Conservation (phyloP, 2,888 invertebrate genomes). For the Meta bourneti region DNA sequence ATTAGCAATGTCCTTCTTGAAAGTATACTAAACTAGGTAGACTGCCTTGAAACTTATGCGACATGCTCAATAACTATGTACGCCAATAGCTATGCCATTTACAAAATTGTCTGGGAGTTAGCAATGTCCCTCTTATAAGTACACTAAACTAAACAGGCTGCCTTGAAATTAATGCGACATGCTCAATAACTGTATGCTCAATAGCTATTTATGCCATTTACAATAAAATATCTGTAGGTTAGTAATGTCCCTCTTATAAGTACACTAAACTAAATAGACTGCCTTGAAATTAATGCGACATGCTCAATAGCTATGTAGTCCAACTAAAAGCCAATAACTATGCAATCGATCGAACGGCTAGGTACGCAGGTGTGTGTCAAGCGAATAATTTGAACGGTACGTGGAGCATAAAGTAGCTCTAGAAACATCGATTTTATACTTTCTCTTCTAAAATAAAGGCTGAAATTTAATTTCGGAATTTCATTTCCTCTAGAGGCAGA, state of each 20-base stretch:
- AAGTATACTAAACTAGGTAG: too few species aligned
- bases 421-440: constrained; percentile 27
- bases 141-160: too few species aligned
- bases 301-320: not conserved
- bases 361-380: constrained; percentile 47
- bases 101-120: too few species aligned
- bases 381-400: constrained; percentile 46
- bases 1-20: too few species aligned
- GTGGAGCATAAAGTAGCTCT: constrained; percentile 49
- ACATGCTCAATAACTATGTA: too few species aligned
- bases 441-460: constrained; percentile 28
- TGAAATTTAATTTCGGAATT: constrained; percentile 4
- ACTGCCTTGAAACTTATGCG: too few species aligned
- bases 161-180: too few species aligned
- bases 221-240: too few species aligned
- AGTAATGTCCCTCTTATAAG: not conserved
- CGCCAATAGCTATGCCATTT: too few species aligned
- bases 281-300: not conserved
- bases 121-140: too few species aligned
- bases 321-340: constrained; percentile 28
- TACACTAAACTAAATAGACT: not conserved
- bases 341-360: constrained; percentile 40
- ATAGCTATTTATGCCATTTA: too few species aligned
- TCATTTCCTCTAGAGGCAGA: not conserved
- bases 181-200: too few species aligned